phyloP scores from a whole-genome alignment of 2,113 vertebrate genomes.

The Mormyrus iriodes region DNA sequence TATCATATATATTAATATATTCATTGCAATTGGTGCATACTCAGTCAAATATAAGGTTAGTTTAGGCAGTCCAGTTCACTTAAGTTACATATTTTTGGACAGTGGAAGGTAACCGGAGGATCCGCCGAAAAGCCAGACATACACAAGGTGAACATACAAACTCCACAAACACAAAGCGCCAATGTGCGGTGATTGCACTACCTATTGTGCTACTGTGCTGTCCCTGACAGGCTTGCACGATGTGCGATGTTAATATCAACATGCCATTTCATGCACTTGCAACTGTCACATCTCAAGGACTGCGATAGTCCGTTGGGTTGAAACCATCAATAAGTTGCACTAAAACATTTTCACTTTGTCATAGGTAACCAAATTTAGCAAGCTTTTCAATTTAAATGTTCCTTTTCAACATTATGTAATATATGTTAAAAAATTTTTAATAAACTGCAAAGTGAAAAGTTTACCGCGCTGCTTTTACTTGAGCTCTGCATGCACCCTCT shows the following conservation, averaged over 20 bases:
- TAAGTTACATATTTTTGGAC: neutral
- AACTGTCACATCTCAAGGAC: neutral
- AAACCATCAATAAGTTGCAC: neutral
- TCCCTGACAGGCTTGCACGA: neutral
- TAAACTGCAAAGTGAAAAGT: too few relatives aligned
- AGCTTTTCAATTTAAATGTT: neutral
- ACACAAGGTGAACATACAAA: neutral
- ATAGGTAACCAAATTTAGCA: neutral
- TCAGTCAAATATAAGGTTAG: neutral
- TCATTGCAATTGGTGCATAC: neutral
- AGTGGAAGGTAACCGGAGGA: neutral
- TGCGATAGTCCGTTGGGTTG: neutral
- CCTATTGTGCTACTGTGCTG: neutral
- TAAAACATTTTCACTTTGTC: neutral
- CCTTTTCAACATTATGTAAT: neutral
- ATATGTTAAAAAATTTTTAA: too few relatives aligned
- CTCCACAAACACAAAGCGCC: neutral
- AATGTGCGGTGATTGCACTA: too few relatives aligned
- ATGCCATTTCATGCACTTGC: neutral
- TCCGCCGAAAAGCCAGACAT: neutral
- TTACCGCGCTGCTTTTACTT: too few relatives aligned
- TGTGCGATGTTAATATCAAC: neutral
- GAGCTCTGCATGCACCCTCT: too few relatives aligned
- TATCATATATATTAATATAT: neutral
- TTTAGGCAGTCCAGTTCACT: neutral